These are phyloP conservation scores for Notarius quadriscutis DNA, from an alignment of 2,113 vertebrate genomes.

Conservation along the genomic window DNA sequence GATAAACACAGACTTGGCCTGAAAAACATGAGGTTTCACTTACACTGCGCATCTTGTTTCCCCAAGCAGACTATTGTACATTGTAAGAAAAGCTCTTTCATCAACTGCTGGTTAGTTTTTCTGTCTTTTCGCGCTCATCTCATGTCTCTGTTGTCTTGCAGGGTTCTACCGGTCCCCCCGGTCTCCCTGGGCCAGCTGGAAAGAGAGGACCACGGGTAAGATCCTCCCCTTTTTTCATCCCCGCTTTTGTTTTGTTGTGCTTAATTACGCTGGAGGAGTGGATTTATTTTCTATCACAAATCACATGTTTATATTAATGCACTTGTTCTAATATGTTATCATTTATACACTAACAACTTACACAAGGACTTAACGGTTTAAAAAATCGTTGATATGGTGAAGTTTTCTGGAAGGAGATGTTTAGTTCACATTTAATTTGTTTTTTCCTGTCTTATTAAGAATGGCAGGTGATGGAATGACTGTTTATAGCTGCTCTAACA, in stretches of 20 bases:
- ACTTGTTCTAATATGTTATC: too few species aligned
- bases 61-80: neutral
- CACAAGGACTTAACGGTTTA: too few species aligned
- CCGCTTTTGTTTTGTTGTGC: neutral
- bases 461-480: too few species aligned
- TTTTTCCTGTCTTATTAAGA: too few species aligned
- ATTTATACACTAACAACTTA: too few species aligned
- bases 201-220: slow-evolving; percentile 93
- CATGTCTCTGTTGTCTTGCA: slow-evolving; percentile 56
- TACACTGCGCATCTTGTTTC: neutral
- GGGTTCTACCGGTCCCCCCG: slow-evolving; percentile 90
- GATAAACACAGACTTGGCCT: neutral
- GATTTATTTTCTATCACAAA: neutral
- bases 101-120: slow-evolving; percentile 39
- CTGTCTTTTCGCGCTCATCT: slow-evolving; percentile 20
- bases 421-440: too few species aligned
- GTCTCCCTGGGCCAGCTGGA: slow-evolving; percentile 87
- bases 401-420: too few species aligned
- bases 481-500: too few species aligned
- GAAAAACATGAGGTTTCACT: slow-evolving; percentile 16
- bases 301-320: neutral
- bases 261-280: neutral
- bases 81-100: slow-evolving; percentile 47
- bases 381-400: too few species aligned
- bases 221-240: neutral